These are phyloP conservation scores for Heteronetta atricapilla DNA, from an alignment of 2,113 vertebrate genomes.

Conservation along the genomic window DNA sequence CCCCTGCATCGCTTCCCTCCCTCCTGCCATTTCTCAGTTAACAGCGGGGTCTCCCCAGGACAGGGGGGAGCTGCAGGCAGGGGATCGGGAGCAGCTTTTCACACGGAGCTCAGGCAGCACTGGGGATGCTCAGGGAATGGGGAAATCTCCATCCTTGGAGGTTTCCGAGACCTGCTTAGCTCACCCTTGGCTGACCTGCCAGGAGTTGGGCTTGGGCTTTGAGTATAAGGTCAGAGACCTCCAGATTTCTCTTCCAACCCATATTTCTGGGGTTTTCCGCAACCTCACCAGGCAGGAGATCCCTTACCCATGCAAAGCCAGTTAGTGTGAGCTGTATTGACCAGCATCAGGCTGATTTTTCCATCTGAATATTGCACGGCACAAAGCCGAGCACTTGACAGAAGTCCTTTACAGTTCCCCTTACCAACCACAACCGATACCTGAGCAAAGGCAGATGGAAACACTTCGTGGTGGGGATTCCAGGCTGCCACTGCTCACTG, in stretches of 20 bases:
- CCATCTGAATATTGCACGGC: neutral
- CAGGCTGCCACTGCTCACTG: neutral
- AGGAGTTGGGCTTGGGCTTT: neutral
- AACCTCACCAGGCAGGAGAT: neutral
- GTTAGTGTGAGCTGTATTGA: neutral
- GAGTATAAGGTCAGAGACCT: neutral
- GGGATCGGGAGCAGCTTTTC: neutral
- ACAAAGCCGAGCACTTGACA: neutral
- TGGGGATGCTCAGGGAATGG: neutral
- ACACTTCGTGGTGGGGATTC: neutral
- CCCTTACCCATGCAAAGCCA: neutral
- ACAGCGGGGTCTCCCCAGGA: neutral
- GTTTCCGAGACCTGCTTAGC: neutral
- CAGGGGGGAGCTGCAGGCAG: neutral
- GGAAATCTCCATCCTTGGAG: neutral
- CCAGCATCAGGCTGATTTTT: neutral
- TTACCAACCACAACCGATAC: neutral
- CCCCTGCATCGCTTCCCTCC: neutral
- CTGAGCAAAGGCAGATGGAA: neutral
- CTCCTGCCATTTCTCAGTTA: neutral
- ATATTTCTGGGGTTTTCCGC: neutral
- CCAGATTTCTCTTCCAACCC: neutral
- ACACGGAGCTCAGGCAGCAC: neutral
- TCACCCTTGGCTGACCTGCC: neutral
- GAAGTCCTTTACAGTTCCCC: neutral